Evolutionary conservation across 2,888 invertebrate species (phyloP).

Genomic region (Cantharis rufa): DNA sequence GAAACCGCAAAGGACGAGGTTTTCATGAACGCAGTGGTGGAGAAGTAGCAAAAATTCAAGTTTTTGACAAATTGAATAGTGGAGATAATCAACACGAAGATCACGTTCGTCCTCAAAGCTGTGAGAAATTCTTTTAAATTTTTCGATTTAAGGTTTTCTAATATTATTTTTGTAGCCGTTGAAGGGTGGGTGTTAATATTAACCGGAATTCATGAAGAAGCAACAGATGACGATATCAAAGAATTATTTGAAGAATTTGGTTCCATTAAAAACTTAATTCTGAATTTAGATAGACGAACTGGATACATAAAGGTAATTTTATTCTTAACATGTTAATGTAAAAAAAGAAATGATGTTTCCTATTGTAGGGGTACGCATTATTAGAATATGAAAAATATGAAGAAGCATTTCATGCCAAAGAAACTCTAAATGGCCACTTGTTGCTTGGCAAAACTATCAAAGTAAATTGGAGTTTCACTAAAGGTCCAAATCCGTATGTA

Average conservation of each 20-base stretch:
- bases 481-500: constrained; percentile 67
- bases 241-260: constrained; percentile 95
- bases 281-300: constrained; percentile 93
- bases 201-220: constrained; percentile 94
- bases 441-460: constrained; percentile 87
- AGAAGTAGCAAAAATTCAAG: constrained; percentile 1
- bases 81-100: neutral
- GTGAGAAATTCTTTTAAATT: neutral
- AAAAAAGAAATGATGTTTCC: neutral
- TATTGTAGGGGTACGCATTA: constrained; percentile 77
- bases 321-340: neutral
- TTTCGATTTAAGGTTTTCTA: neutral
- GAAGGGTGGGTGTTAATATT: constrained; percentile 98
- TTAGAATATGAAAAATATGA: constrained; percentile 95
- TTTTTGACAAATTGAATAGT: constrained; percentile 1
- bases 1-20: constrained; percentile 88
- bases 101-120: constrained; percentile 2
- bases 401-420: constrained; percentile 89
- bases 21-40: constrained; percentile 63
- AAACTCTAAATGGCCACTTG: constrained; percentile 82
- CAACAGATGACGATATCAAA: constrained; percentile 94
- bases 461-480: constrained; percentile 95
- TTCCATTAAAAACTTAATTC: constrained; percentile 91
- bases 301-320: constrained; percentile 75
- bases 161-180: constrained; percentile 60